These are phyloP conservation scores for Geotrupes spiniger DNA, from an alignment of 2,888 invertebrate genomes.

Conservation along the genomic window DNA sequence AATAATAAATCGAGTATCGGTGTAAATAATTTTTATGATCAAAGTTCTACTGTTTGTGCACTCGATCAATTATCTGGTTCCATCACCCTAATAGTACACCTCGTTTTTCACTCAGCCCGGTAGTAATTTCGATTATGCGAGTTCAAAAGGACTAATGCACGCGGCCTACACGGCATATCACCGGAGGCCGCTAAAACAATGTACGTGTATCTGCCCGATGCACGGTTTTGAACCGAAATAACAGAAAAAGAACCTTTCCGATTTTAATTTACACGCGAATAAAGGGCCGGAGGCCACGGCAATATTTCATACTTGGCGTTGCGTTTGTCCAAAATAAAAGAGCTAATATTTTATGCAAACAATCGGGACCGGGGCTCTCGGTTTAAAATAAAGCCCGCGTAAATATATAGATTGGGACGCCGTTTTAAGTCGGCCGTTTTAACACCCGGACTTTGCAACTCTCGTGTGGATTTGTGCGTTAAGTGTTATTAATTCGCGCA, in stretches of 20 bases:
- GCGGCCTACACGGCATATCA: constrained; percentile 9
- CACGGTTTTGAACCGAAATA: constrained; percentile 23
- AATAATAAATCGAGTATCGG: no score
- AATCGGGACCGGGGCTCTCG: constrained; percentile 31
- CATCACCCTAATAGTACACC: no score
- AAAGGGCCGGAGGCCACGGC: constrained; percentile 31
- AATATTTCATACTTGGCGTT: constrained; percentile 34
- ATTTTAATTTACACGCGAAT: constrained; percentile 35
- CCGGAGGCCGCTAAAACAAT: constrained; percentile 18
- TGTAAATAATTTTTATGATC: no score
- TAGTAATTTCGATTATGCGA: constrained; percentile 22
- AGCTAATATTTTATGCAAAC: constrained; percentile 37
- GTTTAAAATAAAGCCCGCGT: constrained; percentile 26
- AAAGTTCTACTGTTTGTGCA: no score
- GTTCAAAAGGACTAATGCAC: constrained; percentile 21
- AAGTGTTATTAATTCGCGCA: no score
- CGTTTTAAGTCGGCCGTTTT: constrained; percentile 12
- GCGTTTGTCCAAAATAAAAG: constrained; percentile 33
- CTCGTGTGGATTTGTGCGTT: no score
- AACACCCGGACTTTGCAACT: no score
- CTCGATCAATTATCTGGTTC: constrained; percentile 8
- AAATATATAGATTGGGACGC: constrained; percentile 33
- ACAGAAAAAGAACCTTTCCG: constrained; percentile 28
- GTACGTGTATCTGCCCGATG: constrained; percentile 17
- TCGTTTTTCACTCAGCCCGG: neutral